A percentile compares a stretch with the other conserved stretches of the same genome.
phyloP scores from a whole-genome alignment of 2,797 vertebrate species.

The Pyrocephalus nanus region DNA sequence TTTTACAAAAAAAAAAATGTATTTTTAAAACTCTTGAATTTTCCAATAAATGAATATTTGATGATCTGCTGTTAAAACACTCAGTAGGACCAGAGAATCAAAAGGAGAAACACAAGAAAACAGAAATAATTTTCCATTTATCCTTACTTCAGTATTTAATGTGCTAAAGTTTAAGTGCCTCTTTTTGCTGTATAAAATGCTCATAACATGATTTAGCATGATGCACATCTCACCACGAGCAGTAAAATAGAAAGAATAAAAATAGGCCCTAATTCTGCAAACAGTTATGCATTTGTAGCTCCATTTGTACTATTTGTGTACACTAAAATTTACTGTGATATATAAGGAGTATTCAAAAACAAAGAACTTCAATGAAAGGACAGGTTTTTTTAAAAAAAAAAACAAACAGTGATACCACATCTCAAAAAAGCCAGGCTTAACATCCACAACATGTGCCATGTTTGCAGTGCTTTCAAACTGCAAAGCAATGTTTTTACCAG shows the following conservation, averaged over 20 bases:
- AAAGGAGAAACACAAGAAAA: background rate
- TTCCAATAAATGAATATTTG: background rate
- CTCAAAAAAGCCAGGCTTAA: background rate
- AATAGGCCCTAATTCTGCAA: background rate
- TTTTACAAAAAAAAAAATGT: background rate
- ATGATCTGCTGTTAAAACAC: conserved; percentile 8
- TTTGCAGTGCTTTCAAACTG: conserved; percentile 23
- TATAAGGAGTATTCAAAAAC: background rate
- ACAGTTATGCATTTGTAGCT: background rate
- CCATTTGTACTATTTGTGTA: background rate
- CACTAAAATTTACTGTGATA: background rate
- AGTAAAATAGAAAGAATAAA: background rate
- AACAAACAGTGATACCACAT: background rate
- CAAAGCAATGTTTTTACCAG: conserved; percentile 15
- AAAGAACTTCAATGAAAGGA: background rate
- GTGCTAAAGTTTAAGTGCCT: background rate
- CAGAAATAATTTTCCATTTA: background rate
- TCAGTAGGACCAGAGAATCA: background rate
- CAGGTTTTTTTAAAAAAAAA: background rate
- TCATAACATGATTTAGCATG: background rate
- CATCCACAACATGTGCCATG: background rate
- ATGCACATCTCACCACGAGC: background rate
- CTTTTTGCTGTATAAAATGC: background rate
- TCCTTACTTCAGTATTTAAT: background rate
- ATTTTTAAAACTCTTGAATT: background rate